Evolutionary conservation across 2,888 invertebrate genomes (phyloP).

Genomic region (Lamellibrachia columna): DNA sequence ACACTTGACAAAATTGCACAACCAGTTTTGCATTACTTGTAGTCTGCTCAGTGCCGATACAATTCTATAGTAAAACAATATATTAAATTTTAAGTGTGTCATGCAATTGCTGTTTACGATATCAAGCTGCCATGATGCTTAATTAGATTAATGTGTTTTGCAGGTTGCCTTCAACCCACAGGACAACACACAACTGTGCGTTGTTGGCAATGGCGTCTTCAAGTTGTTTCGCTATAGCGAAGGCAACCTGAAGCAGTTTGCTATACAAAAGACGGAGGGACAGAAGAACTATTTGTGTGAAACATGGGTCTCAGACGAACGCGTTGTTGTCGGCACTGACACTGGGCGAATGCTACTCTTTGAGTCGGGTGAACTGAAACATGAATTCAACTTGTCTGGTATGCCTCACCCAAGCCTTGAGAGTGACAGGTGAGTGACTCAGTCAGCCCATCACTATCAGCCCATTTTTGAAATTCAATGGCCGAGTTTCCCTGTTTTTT

Average conservation of each 20-base stretch:
- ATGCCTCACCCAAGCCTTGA: not conserved
- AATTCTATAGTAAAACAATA: no score
- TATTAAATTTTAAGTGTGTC: no score
- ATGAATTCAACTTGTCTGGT: conserved; percentile 59
- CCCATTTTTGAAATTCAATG: not conserved
- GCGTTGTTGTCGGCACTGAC: conserved; percentile 83
- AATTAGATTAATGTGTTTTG: conserved; percentile 33
- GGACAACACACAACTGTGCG: conserved; percentile 79
- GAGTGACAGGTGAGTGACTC: not conserved
- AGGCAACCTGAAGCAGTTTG: conserved; percentile 83
- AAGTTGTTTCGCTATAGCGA: conserved; percentile 81
- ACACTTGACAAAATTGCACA: no score
- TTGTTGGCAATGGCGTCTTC: conserved; percentile 75
- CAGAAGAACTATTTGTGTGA: conserved; percentile 76
- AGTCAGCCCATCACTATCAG: not conserved
- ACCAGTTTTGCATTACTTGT: no score
- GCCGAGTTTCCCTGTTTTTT: not conserved
- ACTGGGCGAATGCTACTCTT: conserved; percentile 80
- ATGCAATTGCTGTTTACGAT: not conserved
- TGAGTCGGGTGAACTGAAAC: conserved; percentile 83
- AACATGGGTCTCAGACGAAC: conserved; percentile 84
- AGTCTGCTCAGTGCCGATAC: no score
- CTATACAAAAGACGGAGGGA: conserved; percentile 77
- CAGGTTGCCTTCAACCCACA: conserved; percentile 82
- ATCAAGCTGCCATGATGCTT: not conserved